Conservation (phyloP, 2,113 vertebrate species). For the Condylura cristata region DNA sequence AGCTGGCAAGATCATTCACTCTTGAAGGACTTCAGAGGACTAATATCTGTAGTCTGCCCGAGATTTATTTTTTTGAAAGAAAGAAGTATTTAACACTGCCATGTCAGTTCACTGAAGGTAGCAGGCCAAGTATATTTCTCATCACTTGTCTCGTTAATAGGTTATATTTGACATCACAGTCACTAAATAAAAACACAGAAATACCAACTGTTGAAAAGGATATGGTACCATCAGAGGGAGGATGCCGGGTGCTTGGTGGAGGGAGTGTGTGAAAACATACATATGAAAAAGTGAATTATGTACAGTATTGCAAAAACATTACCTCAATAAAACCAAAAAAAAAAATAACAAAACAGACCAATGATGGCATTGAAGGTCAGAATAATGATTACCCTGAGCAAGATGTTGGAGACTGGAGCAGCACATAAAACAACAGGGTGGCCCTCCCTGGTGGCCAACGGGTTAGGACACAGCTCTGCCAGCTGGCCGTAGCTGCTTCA, state of each 20-base stretch:
- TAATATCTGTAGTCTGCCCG: slow-evolving; percentile 22
- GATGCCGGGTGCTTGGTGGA: no score
- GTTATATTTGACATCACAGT: not conserved
- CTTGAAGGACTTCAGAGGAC: not conserved
- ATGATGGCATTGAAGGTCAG: not conserved
- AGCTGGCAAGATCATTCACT: not conserved
- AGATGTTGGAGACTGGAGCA: not conserved
- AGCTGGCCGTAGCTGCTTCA: no score
- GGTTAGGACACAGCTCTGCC: no score
- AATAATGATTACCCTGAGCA: not conserved
- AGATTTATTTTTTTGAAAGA: slow-evolving; percentile 67
- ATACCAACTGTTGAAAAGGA: not conserved
- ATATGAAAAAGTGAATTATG: no score
- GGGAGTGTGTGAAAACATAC: no score
- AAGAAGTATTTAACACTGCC: not conserved
- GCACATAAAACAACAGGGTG: accelerated
- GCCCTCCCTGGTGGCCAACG: no score
- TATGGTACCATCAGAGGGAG: not conserved
- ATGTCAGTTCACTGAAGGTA: slow-evolving; percentile 59
- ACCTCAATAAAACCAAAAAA: no score
- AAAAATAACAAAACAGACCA: not conserved
- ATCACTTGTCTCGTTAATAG: slow-evolving; percentile 3
- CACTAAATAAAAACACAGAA: not conserved
- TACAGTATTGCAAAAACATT: no score
- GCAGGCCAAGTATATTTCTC: not conserved